Evolutionary conservation across 2,888 invertebrate genomes (phyloP).

Genomic region (Calliphora vomitoria): DNA sequence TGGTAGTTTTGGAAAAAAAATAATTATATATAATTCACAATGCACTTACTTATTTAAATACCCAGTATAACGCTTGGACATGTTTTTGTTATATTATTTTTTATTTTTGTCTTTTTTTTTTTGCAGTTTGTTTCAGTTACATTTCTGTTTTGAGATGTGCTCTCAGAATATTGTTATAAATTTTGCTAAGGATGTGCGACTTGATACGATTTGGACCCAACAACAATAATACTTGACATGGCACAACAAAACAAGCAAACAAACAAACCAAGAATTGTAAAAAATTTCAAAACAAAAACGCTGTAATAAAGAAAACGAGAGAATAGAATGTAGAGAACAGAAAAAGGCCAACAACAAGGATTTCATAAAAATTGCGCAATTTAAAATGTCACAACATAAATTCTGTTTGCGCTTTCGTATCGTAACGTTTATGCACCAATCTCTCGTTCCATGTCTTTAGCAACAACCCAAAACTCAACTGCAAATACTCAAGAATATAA

Average conservation of each 20-base stretch:
- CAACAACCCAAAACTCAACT: background rate
- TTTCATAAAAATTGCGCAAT: constrained; percentile 85
- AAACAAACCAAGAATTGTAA: constrained; percentile 56
- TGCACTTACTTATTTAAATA: constrained; percentile 35
- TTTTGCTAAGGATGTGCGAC: constrained; percentile 67
- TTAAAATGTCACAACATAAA: constrained; percentile 85
- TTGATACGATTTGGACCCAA: constrained; percentile 72
- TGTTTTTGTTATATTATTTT: constrained; percentile 34
- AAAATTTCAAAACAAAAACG: constrained; percentile 57
- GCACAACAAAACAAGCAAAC: background rate
- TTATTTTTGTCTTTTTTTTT: constrained; percentile 23
- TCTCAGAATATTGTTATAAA: constrained; percentile 68
- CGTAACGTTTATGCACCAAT: constrained; percentile 78
- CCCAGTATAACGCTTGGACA: constrained; percentile 44
- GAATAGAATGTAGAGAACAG: constrained; percentile 60
- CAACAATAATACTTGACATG: constrained; percentile 67
- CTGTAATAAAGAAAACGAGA: constrained; percentile 41
- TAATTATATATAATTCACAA: too few species aligned
- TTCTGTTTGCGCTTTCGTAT: constrained; percentile 81
- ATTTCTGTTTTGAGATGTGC: constrained; percentile 72
- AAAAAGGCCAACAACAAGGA: constrained; percentile 78
- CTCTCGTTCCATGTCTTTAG: constrained; percentile 41
- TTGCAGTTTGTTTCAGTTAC: constrained; percentile 31
- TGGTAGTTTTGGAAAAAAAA: too few species aligned
- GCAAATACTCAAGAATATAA: constrained; percentile 18